A percentile compares a stretch with the other conserved stretches of the same genome.
Conservation (phyloP, 2,113 vertebrate genomes). For the Psilopogon haemacephalus region DNA sequence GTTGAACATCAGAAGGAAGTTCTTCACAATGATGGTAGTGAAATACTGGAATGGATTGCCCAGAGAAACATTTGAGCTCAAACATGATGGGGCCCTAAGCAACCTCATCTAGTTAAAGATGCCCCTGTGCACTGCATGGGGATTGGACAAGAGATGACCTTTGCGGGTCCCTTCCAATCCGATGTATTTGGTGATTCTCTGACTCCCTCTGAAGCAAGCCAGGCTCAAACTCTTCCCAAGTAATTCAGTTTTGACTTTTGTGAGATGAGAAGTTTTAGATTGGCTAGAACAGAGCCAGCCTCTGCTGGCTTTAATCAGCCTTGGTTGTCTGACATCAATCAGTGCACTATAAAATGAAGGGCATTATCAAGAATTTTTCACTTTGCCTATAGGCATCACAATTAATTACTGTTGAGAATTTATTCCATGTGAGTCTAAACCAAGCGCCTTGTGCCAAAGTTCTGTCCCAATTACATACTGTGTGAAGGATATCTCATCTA, state of each 20-base stretch:
- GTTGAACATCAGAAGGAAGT: too few species aligned
- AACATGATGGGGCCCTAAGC: too few species aligned
- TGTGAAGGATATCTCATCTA: conserved; percentile 29
- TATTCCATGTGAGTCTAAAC: conserved; percentile 34
- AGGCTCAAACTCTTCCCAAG: neutral
- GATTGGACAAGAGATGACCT: too few species aligned
- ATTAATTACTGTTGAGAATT: conserved; percentile 15
- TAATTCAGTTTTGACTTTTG: neutral
- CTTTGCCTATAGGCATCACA: conserved; percentile 34
- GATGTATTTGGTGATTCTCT: too few species aligned
- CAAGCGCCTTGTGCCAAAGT: conserved; percentile 3
- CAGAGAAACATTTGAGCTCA: too few species aligned
- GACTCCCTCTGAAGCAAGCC: neutral
- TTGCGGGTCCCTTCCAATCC: too few species aligned
- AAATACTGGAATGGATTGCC: too few species aligned
- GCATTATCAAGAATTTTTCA: neutral
- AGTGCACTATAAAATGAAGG: neutral
- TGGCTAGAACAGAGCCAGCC: neutral
- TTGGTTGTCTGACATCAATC: neutral
- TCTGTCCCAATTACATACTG: conserved; percentile 46
- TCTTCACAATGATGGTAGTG: too few species aligned
- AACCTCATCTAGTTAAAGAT: too few species aligned
- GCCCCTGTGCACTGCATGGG: too few species aligned
- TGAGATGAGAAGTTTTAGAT: neutral
- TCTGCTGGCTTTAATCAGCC: neutral